A percentile compares a stretch with the other conserved stretches of the same genome.
Evolutionary conservation across 2,797 vertebrate species (phyloP).

Genomic region (Premnoplex brunnescens): DNA sequence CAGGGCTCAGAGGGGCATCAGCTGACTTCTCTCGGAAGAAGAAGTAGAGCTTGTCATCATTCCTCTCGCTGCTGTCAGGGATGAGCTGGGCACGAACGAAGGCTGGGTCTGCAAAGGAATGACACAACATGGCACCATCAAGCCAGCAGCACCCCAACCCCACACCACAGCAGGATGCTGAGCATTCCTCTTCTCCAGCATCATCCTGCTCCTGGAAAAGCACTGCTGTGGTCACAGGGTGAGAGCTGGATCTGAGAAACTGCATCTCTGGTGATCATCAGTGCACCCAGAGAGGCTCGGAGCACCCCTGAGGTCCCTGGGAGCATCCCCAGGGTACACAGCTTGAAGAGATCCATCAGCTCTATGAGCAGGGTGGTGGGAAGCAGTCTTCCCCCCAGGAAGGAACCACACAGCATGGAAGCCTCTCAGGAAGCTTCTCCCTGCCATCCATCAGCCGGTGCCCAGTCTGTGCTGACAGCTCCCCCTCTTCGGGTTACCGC

Average conservation of each 20-base stretch:
- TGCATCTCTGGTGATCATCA: not conserved
- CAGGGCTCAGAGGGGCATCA: constrained; percentile 91
- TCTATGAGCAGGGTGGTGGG: not conserved
- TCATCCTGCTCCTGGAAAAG: not conserved
- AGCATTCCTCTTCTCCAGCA: not conserved
- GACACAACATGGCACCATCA: not conserved
- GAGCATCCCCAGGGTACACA: not conserved
- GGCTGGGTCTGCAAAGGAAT: constrained; percentile 84
- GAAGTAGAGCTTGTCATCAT: constrained; percentile 97
- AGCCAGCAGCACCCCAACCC: not conserved
- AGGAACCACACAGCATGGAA: constrained; percentile 10
- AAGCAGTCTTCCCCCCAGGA: not conserved
- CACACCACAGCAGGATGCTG: accelerated
- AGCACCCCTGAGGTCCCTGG: not conserved
- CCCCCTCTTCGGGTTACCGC: constrained; percentile 48
- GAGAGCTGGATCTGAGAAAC: not conserved
- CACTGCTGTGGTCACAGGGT: not conserved
- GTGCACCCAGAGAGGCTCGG: not conserved
- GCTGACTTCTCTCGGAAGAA: constrained; percentile 96
- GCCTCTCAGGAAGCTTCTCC: constrained; percentile 49
- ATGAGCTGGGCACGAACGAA: constrained; percentile 95
- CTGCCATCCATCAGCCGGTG: constrained; percentile 33
- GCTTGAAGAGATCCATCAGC: not conserved
- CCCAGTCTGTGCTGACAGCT: constrained; percentile 36
- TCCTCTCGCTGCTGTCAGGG: constrained; percentile 93